Evolutionary conservation across 2,888 invertebrate genomes (phyloP).

Genomic region (Mantis religiosa): DNA sequence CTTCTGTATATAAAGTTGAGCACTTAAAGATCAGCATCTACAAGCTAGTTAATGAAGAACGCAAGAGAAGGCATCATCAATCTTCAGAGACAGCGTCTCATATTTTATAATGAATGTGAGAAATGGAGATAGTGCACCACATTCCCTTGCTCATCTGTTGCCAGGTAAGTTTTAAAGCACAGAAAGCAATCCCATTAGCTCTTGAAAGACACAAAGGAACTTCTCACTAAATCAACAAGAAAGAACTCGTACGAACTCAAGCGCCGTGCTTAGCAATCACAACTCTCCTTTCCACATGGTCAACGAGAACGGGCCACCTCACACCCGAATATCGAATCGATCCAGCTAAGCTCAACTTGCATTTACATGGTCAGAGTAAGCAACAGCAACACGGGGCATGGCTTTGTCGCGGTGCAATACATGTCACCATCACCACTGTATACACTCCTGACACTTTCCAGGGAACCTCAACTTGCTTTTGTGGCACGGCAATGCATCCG

Average conservation of each 20-base stretch:
- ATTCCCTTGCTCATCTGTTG: not conserved
- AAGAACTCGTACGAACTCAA: not conserved
- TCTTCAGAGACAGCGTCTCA: not conserved
- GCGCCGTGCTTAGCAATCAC: not conserved
- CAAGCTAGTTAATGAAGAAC: not conserved
- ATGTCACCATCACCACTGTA: too few relatives aligned
- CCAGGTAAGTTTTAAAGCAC: not conserved
- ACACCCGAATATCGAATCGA: not conserved
- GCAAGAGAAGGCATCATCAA: not conserved
- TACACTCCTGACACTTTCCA: too few relatives aligned
- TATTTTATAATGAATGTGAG: not conserved
- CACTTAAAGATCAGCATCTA: not conserved
- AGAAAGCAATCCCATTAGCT: not conserved
- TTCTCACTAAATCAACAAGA: not conserved
- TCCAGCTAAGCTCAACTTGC: not conserved
- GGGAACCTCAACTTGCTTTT: too few relatives aligned
- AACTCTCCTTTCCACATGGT: not conserved
- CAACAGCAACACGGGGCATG: too few relatives aligned
- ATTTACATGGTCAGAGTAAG: not conserved
- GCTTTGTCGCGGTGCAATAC: too few relatives aligned
- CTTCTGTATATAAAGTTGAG: not conserved
- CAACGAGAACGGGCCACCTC: not conserved
- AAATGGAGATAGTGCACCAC: not conserved
- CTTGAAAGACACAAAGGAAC: not conserved
- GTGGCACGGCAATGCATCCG: too few relatives aligned